Evolutionary conservation across 2,113 vertebrate species (phyloP).

Genomic region (Sciurus niger): DNA sequence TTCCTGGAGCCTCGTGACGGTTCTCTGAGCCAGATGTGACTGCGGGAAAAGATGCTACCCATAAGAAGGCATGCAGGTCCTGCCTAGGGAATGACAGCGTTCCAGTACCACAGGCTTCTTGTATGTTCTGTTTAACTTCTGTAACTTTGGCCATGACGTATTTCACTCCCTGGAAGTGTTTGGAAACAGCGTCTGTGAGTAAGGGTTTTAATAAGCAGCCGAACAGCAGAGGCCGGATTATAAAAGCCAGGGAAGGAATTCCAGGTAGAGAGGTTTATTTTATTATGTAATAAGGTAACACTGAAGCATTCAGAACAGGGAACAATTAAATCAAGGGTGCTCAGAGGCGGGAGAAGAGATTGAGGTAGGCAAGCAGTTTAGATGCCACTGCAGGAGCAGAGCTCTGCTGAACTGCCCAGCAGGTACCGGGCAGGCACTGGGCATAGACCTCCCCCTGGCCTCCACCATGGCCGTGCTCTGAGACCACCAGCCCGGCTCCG

Average conservation of each 20-base stretch:
- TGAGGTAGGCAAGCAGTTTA: fast-evolving
- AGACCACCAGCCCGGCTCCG: background rate
- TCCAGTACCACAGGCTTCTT: background rate
- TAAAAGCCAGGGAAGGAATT: background rate
- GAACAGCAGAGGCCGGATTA: background rate
- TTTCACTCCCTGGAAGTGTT: background rate
- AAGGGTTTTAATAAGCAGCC: background rate
- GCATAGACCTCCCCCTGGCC: background rate
- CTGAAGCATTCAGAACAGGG: background rate
- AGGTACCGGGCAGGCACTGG: fast-evolving
- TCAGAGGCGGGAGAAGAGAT: background rate
- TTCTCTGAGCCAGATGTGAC: background rate
- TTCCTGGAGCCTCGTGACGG: background rate
- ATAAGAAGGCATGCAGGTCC: background rate
- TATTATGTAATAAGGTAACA: background rate
- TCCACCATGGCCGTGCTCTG: background rate
- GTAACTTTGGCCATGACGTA: background rate
- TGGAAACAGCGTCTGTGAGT: background rate
- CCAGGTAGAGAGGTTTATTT: background rate
- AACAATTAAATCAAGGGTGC: background rate
- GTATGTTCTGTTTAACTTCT: background rate
- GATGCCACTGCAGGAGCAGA: fast-evolving
- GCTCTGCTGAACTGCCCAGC: fast-evolving
- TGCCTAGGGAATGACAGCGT: too few relatives aligned
- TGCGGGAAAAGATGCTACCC: too few relatives aligned